Percentiles rank a stretch among this genome's conserved stretches.
phyloP scores from a whole-genome alignment of 2,888 invertebrate genomes.

The Augochlorella aurata region DNA sequence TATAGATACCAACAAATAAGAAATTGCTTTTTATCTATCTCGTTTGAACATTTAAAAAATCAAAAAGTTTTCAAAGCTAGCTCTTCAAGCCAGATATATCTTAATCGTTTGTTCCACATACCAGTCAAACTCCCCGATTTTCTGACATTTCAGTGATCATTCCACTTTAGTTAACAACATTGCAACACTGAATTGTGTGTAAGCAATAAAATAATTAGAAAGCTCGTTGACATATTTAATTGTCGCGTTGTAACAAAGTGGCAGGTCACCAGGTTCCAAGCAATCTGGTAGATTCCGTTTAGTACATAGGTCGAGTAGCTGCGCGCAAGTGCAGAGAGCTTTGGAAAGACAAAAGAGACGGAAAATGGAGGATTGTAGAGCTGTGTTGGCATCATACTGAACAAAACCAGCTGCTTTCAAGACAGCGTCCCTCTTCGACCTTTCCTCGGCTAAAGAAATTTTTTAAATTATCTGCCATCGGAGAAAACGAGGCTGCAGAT shows the following conservation, averaged over 20 bases:
- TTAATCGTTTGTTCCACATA: too few species aligned
- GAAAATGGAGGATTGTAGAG: background rate
- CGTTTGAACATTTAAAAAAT: too few species aligned
- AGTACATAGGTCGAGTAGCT: background rate
- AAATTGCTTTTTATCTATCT: too few species aligned
- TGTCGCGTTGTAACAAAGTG: background rate
- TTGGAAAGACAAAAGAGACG: slow-evolving; percentile 1
- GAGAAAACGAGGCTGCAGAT: background rate
- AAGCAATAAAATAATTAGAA: background rate
- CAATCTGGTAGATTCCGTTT: background rate
- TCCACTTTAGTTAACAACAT: background rate
- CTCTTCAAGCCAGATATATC: too few species aligned
- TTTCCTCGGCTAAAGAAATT: background rate
- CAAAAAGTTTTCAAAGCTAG: too few species aligned
- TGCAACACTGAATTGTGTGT: background rate
- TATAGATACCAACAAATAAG: too few species aligned
- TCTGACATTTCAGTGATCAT: too few species aligned
- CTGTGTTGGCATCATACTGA: background rate
- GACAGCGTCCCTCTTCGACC: too few species aligned
- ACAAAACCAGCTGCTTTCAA: background rate
- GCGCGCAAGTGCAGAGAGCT: background rate
- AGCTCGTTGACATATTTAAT: background rate
- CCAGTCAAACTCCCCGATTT: too few species aligned
- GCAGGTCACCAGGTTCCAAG: background rate
- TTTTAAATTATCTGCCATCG: background rate